A percentile compares a stretch with the other conserved stretches of the same genome.
phyloP scores from a whole-genome alignment of 2,797 vertebrate species.

The Propithecus deckenii region DNA sequence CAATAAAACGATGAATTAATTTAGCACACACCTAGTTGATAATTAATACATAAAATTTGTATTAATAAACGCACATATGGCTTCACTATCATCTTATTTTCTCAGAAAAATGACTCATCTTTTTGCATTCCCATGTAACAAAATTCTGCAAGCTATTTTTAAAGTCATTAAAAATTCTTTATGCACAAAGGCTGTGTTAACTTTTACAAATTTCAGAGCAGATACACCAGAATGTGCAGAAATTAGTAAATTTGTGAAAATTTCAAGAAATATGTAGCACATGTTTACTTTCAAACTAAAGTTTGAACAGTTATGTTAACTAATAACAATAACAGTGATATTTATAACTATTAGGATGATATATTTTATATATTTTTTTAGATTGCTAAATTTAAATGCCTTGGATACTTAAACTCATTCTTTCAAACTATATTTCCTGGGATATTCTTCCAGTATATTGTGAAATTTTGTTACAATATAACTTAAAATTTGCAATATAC shows the following conservation, averaged over 20 bases:
- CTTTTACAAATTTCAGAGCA: background rate
- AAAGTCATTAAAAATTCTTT: conserved; percentile 15
- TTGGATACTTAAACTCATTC: background rate
- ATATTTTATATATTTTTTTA: background rate
- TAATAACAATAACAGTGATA: background rate
- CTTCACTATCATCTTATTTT: conserved; percentile 57
- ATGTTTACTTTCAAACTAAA: background rate
- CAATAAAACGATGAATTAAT: conserved; percentile 59
- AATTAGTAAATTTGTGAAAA: conserved; percentile 13
- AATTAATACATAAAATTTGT: conserved; percentile 78
- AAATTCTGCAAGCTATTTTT: conserved; percentile 61
- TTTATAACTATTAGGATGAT: background rate
- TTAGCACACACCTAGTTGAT: conserved; percentile 65
- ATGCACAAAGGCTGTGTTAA: conserved; percentile 7
- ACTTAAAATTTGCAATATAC: background rate
- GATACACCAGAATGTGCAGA: background rate
- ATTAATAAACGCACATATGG: conserved; percentile 70
- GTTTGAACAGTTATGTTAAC: background rate
- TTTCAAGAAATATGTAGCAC: background rate
- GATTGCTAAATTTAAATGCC: background rate
- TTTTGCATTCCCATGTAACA: conserved; percentile 33
- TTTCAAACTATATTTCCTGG: background rate
- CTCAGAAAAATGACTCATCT: conserved; percentile 59
- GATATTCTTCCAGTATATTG: background rate
- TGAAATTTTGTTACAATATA: background rate